phyloP scores from a whole-genome alignment of 2,797 vertebrate genomes.

The Erpetoichthys calabaricus region DNA sequence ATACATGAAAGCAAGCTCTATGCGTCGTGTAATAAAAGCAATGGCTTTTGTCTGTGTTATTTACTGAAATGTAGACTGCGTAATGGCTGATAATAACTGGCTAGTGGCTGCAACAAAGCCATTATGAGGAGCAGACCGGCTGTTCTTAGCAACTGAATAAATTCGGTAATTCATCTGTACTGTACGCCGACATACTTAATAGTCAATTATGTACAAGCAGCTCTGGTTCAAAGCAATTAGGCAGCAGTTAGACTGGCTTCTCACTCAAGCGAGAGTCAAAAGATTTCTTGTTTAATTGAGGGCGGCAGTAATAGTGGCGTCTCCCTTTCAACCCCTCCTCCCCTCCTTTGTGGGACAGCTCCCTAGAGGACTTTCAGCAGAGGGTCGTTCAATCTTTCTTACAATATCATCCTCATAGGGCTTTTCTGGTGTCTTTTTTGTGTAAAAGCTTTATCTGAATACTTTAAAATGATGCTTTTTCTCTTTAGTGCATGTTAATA shows the following conservation, averaged over 20 bases:
- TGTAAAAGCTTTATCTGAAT: no score
- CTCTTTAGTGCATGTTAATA: no score
- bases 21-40: conserved; percentile 25
- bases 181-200: conserved; percentile 41
- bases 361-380: no score
- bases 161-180: conserved; percentile 37
- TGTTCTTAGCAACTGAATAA: conserved; percentile 25
- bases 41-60: conserved; percentile 6
- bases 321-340: no score
- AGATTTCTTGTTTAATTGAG: no score
- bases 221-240: conserved; percentile 40
- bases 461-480: no score
- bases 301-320: no score
- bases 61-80: conserved; percentile 21
- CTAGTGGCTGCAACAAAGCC: conserved; percentile 10
- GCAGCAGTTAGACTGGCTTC: conserved; percentile 14
- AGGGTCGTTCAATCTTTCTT: no score
- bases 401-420: no score
- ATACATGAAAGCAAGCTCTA: conserved; percentile 35
- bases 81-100: conserved; percentile 3
- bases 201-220: conserved; percentile 35
- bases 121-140: conserved; percentile 26
- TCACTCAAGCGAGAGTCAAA: neutral
- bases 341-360: no score
- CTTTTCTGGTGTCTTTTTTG: no score